phyloP scores from a whole-genome alignment of 2,113 vertebrate species.

The Odocoileus virginianus region DNA sequence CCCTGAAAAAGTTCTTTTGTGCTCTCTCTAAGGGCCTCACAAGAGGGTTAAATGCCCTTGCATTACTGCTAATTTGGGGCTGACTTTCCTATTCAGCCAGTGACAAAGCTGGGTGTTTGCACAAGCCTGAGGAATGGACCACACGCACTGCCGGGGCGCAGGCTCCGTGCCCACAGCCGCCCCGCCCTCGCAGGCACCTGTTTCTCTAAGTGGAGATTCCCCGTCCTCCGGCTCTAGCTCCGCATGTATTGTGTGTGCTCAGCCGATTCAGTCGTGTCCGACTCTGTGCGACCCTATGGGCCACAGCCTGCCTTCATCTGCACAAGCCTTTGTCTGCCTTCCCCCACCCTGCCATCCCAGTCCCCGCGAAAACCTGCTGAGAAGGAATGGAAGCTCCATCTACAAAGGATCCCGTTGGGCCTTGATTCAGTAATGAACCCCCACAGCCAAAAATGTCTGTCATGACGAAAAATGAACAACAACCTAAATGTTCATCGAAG shows the following conservation, averaged over 20 bases:
- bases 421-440: not conserved
- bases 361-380: not conserved
- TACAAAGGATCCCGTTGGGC: not conserved
- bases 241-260: not conserved
- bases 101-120: constrained; percentile 67
- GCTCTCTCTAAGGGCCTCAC: constrained; percentile 62
- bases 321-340: not conserved
- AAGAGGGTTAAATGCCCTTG: constrained; percentile 58
- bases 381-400: not conserved
- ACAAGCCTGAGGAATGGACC: constrained; percentile 68
- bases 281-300: not conserved
- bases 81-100: constrained; percentile 65
- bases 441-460: not conserved
- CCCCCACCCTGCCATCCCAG: fast-evolving
- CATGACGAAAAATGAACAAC: not conserved
- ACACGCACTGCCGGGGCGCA: constrained; percentile 33
- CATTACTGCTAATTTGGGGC: constrained; percentile 69
- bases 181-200: constrained; percentile 7
- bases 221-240: not conserved
- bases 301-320: not conserved
- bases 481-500: not conserved
- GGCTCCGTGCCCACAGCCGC: not conserved
- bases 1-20: constrained; percentile 60
- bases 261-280: not conserved
- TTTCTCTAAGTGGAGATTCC: not conserved